Conservation (phyloP, 2,113 vertebrate genomes). For the Phalacrocorax pelagicus region DNA sequence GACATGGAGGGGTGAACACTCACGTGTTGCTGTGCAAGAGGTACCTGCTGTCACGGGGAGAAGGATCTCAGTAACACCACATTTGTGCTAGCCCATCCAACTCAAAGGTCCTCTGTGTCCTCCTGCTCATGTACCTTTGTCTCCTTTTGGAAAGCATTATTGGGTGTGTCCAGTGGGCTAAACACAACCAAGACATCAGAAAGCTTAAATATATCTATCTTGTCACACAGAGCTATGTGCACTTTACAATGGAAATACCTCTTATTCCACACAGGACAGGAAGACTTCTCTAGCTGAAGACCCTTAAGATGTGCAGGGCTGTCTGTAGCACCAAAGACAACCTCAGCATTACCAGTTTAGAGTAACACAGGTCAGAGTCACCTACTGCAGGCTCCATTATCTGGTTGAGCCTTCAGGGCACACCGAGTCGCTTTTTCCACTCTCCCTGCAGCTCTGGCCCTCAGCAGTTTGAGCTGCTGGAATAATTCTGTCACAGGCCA, state of each 20-base stretch:
- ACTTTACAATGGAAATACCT: background rate
- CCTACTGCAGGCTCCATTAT: background rate
- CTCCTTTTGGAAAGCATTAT: background rate
- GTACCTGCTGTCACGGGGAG: fast-evolving
- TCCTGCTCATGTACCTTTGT: background rate
- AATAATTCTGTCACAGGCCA: background rate
- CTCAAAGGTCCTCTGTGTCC: background rate
- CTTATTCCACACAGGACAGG: background rate
- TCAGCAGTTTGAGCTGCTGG: background rate
- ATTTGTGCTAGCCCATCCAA: background rate
- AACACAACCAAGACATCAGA: background rate
- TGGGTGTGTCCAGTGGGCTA: background rate
- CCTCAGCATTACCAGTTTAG: background rate
- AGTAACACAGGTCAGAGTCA: background rate
- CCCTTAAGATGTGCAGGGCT: background rate
- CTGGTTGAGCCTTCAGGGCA: background rate
- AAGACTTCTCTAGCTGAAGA: background rate
- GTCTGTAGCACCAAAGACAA: background rate
- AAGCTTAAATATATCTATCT: background rate
- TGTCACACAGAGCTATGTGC: background rate
- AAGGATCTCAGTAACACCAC: background rate
- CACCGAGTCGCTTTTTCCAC: background rate
- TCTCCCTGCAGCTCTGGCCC: background rate
- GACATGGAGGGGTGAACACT: too few relatives aligned
- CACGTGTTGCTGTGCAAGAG: background rate